Percentiles rank a stretch among this genome's conserved stretches.
Evolutionary conservation across 2,113 vertebrate species (phyloP).

Genomic region (Dipodomys stephensi): DNA sequence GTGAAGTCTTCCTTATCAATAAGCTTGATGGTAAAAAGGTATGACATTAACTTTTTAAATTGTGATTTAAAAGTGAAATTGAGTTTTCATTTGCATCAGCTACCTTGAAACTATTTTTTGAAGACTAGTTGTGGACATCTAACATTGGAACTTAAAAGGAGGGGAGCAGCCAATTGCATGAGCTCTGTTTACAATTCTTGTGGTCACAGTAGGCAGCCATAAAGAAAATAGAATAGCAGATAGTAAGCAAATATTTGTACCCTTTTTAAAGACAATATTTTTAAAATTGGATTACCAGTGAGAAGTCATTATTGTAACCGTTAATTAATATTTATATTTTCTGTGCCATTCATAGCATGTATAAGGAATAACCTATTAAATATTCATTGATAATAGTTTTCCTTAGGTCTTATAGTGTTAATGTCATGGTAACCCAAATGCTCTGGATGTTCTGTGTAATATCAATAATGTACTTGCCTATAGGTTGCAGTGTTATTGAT

Average conservation of each 20-base stretch:
- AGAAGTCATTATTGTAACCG: conserved; percentile 1
- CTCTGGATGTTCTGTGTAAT: neutral
- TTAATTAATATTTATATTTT: conserved; percentile 42
- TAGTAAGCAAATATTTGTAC: neutral
- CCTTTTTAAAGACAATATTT: neutral
- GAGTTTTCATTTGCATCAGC: conserved; percentile 40
- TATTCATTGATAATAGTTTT: conserved; percentile 42
- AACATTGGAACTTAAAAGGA: conserved; percentile 19
- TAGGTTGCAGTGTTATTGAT: conserved; percentile 97
- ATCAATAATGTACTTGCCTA: neutral
- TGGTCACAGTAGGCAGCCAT: neutral
- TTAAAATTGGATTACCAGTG: conserved; percentile 13
- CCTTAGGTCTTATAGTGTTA: conserved; percentile 16
- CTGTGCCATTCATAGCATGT: neutral
- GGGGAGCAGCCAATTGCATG: neutral
- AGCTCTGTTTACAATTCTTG: neutral
- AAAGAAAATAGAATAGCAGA: neutral
- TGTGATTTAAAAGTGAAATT: conserved; percentile 2
- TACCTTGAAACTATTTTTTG: conserved; percentile 36
- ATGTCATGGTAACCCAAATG: neutral
- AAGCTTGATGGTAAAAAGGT: conserved; percentile 97
- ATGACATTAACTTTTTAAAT: conserved; percentile 13
- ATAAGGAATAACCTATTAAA: conserved; percentile 17
- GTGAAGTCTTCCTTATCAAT: conserved; percentile 96
- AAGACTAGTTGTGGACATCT: conserved; percentile 36